phyloP scores from a whole-genome alignment of 2,888 invertebrate species.

The Physocephala rufipes region DNA sequence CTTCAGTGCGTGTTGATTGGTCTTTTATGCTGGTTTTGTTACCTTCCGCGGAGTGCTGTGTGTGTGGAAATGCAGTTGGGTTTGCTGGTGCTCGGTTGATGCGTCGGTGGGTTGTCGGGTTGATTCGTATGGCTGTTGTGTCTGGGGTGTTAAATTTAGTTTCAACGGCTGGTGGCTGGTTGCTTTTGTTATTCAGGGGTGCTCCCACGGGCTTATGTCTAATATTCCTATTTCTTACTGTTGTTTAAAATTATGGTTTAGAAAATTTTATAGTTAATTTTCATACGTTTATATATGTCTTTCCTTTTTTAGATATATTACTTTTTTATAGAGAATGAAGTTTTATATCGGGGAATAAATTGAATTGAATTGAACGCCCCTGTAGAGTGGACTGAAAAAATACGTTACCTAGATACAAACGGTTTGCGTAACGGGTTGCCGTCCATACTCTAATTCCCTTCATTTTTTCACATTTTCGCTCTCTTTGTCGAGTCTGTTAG shows the following conservation, averaged over 20 bases:
- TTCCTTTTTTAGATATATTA: neutral
- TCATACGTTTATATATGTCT: too few species aligned
- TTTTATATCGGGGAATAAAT: too few species aligned
- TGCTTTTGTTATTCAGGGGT: neutral
- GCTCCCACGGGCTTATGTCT: too few species aligned
- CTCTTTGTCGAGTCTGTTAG: neutral
- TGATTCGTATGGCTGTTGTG: neutral
- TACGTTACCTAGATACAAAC: too few species aligned
- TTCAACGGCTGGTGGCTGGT: neutral
- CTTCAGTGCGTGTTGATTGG: constrained; percentile 28
- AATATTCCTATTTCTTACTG: too few species aligned
- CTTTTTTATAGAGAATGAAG: neutral
- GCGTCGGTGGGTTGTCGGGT: neutral
- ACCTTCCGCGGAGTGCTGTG: neutral
- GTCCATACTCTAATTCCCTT: neutral
- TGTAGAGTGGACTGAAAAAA: too few species aligned
- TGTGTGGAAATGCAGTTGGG: too few species aligned
- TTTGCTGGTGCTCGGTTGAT: neutral
- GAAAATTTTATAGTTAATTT: too few species aligned
- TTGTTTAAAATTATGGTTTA: too few species aligned
- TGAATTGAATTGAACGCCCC: too few species aligned
- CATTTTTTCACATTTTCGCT: neutral
- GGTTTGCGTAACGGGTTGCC: too few species aligned
- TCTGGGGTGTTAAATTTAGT: neutral
- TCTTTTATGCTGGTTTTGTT: neutral